phyloP scores from a whole-genome alignment of 1,140 invertebrate genomes.

The Bombus huntii region DNA sequence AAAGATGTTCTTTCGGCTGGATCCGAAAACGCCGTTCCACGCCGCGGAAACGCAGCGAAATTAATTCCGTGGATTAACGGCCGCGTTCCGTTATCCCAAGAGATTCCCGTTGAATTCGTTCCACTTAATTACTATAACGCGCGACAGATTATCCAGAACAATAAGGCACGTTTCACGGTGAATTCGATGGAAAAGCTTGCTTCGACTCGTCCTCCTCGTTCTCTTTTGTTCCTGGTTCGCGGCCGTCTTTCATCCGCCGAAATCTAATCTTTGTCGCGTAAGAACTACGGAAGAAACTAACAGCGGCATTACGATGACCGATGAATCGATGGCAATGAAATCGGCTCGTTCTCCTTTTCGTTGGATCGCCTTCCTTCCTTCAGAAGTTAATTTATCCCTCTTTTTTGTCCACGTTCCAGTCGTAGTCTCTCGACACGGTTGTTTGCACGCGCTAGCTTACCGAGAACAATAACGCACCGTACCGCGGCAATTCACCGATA shows the following conservation, averaged over 20 bases:
- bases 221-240: background rate
- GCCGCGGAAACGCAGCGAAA: background rate
- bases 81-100: background rate
- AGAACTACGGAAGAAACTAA: background rate
- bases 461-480: slow-evolving; percentile 34
- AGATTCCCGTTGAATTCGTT: slow-evolving; percentile 1
- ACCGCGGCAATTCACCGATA: slow-evolving; percentile 18
- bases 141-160: slow-evolving; percentile 35
- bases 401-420: background rate
- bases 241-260: background rate
- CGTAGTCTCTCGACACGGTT: background rate
- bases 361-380: background rate
- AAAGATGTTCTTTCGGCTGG: background rate
- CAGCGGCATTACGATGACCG: background rate
- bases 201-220: background rate
- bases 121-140: slow-evolving; percentile 28
- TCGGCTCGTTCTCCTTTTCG: background rate
- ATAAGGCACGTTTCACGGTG: slow-evolving; percentile 12
- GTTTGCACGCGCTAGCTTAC: background rate
- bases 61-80: slow-evolving; percentile 15
- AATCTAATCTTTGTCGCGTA: slow-evolving; percentile 20
- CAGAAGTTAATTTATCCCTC: slow-evolving; percentile 19
- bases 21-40: background rate
- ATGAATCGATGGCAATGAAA: slow-evolving; percentile 11
- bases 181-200: slow-evolving; percentile 3